A percentile compares a stretch with the other conserved stretches of the same genome.
Evolutionary conservation across 2,888 invertebrate genomes (phyloP).

Genomic region (Amblyjoppa fuscipennis): DNA sequence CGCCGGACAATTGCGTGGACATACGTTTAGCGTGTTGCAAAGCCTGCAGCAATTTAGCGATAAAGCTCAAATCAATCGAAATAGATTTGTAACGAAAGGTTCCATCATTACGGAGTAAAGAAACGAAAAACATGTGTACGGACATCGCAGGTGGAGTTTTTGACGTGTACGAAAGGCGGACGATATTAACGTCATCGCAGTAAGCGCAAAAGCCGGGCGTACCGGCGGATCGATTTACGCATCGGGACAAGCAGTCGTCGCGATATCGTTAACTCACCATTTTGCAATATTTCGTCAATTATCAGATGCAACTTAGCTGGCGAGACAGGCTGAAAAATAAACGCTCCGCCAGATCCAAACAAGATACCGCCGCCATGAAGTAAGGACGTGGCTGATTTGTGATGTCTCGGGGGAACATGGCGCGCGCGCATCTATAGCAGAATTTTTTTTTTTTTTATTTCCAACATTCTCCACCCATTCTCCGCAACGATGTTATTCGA

Average conservation of each 20-base stretch:
- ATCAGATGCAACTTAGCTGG: slow-evolving; percentile 54
- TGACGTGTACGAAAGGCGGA: slow-evolving; percentile 61
- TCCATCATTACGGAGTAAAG: not conserved
- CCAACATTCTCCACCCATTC: not conserved
- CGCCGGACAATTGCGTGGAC: too few relatives aligned
- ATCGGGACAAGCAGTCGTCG: slow-evolving; percentile 4
- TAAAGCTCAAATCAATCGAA: not conserved
- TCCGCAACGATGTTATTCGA: not conserved
- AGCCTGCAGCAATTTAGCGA: not conserved
- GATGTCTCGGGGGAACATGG: slow-evolving; percentile 55
- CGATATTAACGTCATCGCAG: slow-evolving; percentile 57
- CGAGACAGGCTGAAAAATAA: slow-evolving; percentile 51
- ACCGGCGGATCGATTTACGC: slow-evolving; percentile 32
- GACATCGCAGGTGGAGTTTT: slow-evolving; percentile 39
- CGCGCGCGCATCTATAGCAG: slow-evolving; percentile 52
- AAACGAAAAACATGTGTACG: slow-evolving; percentile 27
- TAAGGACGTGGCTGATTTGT: slow-evolving; percentile 79
- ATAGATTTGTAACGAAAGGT: not conserved
- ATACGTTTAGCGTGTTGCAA: not conserved
- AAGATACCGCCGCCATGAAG: slow-evolving; percentile 79
- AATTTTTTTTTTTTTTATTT: slow-evolving; percentile 39
- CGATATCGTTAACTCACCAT: slow-evolving; percentile 74
- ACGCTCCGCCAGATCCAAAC: slow-evolving; percentile 70
- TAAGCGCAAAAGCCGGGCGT: slow-evolving; percentile 24
- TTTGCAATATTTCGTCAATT: slow-evolving; percentile 64